Evolutionary conservation across 92 coral and sea anemone genomes (phyloP).

Genomic region (Meandrina meandrites): DNA sequence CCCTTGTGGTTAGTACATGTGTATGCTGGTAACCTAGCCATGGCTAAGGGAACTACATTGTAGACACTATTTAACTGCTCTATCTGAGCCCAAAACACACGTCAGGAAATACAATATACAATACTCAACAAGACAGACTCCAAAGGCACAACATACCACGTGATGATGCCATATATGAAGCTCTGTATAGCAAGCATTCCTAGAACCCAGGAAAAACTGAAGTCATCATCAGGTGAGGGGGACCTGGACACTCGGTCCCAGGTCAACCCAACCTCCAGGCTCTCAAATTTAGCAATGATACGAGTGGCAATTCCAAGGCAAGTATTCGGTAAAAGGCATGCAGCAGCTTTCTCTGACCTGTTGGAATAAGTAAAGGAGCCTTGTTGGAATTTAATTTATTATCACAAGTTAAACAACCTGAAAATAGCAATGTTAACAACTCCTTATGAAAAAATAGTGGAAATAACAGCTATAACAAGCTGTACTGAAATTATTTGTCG

Average conservation of each 20-base stretch:
- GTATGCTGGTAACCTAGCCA: too few species aligned
- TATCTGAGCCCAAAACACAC: too few species aligned
- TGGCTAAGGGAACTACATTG: too few species aligned
- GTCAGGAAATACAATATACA: too few species aligned
- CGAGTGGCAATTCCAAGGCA: constrained; percentile 89
- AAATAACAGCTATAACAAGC: too few species aligned
- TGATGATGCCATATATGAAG: constrained; percentile 62
- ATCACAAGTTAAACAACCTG: too few species aligned
- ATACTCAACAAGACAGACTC: too few species aligned
- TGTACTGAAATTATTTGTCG: too few species aligned
- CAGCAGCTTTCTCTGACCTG: constrained; percentile 80
- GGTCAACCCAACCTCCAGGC: constrained; percentile 73
- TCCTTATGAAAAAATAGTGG: too few species aligned
- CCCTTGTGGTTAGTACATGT: too few species aligned
- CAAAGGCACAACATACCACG: constrained; percentile 88
- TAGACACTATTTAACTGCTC: too few species aligned
- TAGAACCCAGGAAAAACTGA: constrained; percentile 82
- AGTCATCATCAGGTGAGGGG: constrained; percentile 92
- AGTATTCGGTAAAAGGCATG: constrained; percentile 88
- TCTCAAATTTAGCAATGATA: constrained; percentile 77
- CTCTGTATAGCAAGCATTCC: constrained; percentile 75
- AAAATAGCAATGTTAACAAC: too few species aligned
- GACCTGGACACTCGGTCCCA: constrained; percentile 72
- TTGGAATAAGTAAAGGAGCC: background rate
- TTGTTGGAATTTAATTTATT: background rate